These are phyloP conservation scores for Sinocyclocheilus anophthalmus DNA, from an alignment of 2,113 vertebrate genomes.

Conservation along the genomic window DNA sequence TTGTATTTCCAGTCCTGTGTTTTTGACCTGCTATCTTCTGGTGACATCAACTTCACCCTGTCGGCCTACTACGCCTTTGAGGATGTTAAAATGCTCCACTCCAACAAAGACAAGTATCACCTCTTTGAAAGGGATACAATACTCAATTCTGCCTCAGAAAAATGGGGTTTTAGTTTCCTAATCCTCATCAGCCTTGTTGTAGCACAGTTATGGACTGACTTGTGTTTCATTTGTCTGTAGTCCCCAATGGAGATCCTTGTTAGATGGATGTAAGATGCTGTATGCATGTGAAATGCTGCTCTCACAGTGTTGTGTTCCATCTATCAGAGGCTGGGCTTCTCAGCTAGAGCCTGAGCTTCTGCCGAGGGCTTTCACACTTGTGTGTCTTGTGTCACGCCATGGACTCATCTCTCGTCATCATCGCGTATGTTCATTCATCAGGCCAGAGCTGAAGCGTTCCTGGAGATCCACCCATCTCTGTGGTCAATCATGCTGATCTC, in stretches of 20 bases:
- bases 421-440: slow-evolving; percentile 53
- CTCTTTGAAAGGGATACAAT: slow-evolving; percentile 83
- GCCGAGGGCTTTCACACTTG: slow-evolving; percentile 22
- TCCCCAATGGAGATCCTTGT: slow-evolving; percentile 34
- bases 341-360: slow-evolving; percentile 6
- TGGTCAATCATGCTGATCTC: slow-evolving; percentile 52
- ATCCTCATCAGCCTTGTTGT: slow-evolving; percentile 61
- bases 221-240: slow-evolving; percentile 73
- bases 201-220: slow-evolving; percentile 71
- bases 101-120: slow-evolving; percentile 90
- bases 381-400: slow-evolving; percentile 43
- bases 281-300: slow-evolving; percentile 60
- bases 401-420: slow-evolving; percentile 59
- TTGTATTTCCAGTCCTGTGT: slow-evolving; percentile 97
- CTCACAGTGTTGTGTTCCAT: slow-evolving; percentile 55
- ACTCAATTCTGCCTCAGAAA: slow-evolving; percentile 7
- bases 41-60: slow-evolving; percentile 95
- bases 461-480: slow-evolving; percentile 54
- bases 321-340: slow-evolving; percentile 42
- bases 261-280: slow-evolving; percentile 50
- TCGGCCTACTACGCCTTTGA: slow-evolving; percentile 97
- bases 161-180: slow-evolving; percentile 4
- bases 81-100: slow-evolving; percentile 94
- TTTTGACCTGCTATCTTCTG: slow-evolving; percentile 94
- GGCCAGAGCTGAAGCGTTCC: slow-evolving; percentile 47